Evolutionary conservation across 2,888 invertebrate genomes (phyloP), one percentile per base, ranked within the genome.

Genomic region (Sphecodes monilicornis): DNA sequence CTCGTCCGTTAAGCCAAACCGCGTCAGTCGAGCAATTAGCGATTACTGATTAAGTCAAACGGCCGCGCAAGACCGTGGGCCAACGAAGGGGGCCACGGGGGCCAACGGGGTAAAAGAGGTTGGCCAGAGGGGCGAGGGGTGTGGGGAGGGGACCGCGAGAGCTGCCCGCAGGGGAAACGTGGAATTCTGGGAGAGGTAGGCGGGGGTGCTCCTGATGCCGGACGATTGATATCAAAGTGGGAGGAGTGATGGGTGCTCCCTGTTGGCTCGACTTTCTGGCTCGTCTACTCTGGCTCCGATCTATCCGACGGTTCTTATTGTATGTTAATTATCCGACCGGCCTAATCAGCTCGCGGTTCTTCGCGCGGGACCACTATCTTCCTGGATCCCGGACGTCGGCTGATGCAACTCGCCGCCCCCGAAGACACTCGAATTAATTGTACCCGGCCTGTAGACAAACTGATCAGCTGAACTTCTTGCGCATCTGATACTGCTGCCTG

Each of bases 31-130:
- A 90, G 94, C 94, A 94, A 95, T 95, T 95, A 94, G 94, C 94
- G 94, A 95, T 95, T 93, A 93, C 94, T 94, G 94, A 94, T 94
- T 94, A 95, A 94, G 94, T 94, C 94, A 93, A 94, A 93, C 92
- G 93, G 89, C 92, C 86, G 91, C 92, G 93, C 91, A 92, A n/a
- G 92, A 93, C 91, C 80, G 78, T 81, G 71, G 73, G 60, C 60
- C 78, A 78, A 81, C 50, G 50, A 50, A 22, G 50, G 46, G 50
- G 22, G 50, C 22, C 22, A n/a, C 50, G 50, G 50, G 50, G 50
- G 50, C 50, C 50, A n/a, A 50, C 50, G 22, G 50, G 50, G 50
- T n/a, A n/a, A 50, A 50, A 50, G 50, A 0, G 50, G 8, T 0
- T n/a, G 50, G 50, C 50, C 50, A 8, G 50, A 50, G 50, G 22